A percentile compares a stretch with the other conserved stretches of the same genome.
These are phyloP conservation scores for Alauda arvensis DNA, from an alignment of 2,797 vertebrate genomes.

Conservation along the genomic window DNA sequence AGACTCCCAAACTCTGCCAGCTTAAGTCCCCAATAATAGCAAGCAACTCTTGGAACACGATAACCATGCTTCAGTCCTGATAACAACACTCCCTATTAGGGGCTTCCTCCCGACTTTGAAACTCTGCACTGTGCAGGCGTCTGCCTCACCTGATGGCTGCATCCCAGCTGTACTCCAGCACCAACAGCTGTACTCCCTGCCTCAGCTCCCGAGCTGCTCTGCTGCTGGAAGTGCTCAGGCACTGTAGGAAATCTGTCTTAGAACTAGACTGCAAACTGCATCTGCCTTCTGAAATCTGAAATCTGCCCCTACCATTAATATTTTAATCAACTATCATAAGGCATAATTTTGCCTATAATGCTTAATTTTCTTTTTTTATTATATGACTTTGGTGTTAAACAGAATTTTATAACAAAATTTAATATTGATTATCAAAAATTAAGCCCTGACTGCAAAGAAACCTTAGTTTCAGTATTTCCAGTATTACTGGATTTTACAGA, in stretches of 20 bases:
- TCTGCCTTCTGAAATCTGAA: background rate
- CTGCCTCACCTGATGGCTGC: background rate
- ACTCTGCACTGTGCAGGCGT: background rate
- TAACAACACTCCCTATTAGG: background rate
- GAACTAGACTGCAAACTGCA: background rate
- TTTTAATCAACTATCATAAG: background rate
- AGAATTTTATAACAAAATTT: background rate
- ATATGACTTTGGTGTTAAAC: background rate
- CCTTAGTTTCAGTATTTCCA: too few relatives aligned
- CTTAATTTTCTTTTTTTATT: background rate
- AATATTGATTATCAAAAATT: background rate
- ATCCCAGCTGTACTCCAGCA: accelerated
- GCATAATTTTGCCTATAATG: background rate
- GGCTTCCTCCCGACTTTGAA: background rate
- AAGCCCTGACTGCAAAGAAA: background rate
- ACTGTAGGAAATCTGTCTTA: background rate
- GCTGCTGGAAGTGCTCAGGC: background rate
- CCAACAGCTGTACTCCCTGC: background rate
- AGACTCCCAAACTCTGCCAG: background rate
- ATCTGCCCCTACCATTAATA: background rate
- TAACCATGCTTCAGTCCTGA: background rate
- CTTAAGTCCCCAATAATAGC: background rate
- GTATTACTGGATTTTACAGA: background rate
- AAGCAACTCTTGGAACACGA: background rate
- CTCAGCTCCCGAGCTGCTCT: background rate